Evolutionary conservation across 2,888 invertebrate species (phyloP).

Genomic region (Erpobdella octoculata): DNA sequence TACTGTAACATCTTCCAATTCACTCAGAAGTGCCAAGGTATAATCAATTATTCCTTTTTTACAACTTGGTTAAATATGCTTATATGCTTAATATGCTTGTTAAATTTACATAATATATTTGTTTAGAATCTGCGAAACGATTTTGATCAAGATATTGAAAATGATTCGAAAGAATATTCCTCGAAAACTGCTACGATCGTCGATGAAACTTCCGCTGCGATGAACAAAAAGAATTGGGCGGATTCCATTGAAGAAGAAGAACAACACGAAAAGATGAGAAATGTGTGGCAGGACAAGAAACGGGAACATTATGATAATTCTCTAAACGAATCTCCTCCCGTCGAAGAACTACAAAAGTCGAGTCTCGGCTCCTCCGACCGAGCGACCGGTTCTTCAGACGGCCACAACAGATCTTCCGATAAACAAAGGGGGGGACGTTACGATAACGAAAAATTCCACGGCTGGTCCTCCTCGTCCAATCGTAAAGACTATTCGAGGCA

Average conservation of each 20-base stretch:
- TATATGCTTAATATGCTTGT: neutral
- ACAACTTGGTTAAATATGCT: neutral
- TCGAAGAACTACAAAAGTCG: neutral
- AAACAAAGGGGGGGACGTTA: too few relatives aligned
- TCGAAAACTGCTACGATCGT: too few relatives aligned
- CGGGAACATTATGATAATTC: neutral
- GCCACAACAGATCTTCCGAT: neutral
- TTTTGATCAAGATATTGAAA: neutral
- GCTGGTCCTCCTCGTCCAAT: neutral
- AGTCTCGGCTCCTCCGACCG: neutral
- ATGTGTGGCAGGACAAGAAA: neutral
- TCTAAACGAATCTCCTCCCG: neutral
- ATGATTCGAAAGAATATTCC: too few relatives aligned
- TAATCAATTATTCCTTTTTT: neutral
- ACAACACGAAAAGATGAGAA: neutral
- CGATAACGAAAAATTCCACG: neutral
- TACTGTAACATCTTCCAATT: neutral
- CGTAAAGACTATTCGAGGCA: neutral
- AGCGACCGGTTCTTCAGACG: neutral
- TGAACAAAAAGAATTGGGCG: slow-evolving; percentile 4
- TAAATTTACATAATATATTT: too few relatives aligned
- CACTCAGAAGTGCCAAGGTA: neutral
- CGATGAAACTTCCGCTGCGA: neutral
- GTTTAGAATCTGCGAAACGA: slow-evolving; percentile 3
- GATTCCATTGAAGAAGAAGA: slow-evolving; percentile 13